A percentile compares a stretch with the other conserved stretches of the same genome.
Conservation (phyloP, 2,888 invertebrate species). For the Nemoura dubitans region DNA sequence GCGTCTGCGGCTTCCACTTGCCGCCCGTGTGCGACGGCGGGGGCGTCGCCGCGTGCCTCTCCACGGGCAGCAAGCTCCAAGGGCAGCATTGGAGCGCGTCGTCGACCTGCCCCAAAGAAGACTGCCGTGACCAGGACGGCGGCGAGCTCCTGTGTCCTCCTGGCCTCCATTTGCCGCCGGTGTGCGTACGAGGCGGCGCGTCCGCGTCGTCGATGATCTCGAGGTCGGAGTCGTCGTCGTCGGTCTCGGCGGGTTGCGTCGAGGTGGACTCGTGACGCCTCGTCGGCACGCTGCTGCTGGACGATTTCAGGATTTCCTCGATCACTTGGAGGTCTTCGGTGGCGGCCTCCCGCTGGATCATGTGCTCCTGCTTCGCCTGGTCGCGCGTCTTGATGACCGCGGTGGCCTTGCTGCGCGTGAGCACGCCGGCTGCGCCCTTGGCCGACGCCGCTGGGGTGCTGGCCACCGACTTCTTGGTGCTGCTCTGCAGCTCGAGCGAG, state of each 20-base stretch:
- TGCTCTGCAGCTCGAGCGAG: constrained; percentile 66
- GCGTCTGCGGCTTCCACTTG: constrained; percentile 68
- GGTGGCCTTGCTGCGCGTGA: constrained; percentile 62
- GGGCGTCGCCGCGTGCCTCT: constrained; percentile 55
- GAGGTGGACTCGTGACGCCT: constrained; percentile 54
- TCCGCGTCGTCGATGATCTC: constrained; percentile 43
- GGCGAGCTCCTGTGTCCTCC: constrained; percentile 59
- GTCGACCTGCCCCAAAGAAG: constrained; percentile 40
- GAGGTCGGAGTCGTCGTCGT: constrained; percentile 59
- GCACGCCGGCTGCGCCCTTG: constrained; percentile 57
- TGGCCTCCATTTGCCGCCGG: constrained; percentile 82
- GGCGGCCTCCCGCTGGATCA: constrained; percentile 7
- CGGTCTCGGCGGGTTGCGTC: constrained; percentile 57
- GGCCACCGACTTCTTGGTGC: constrained; percentile 45
- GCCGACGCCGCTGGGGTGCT: constrained; percentile 8
- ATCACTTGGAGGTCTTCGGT: constrained; percentile 28
- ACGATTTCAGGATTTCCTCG: neutral
- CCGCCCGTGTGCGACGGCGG: constrained; percentile 68
- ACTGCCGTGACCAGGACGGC: constrained; percentile 57
- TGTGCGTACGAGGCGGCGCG: constrained; percentile 66
- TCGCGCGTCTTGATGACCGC: constrained; percentile 48
- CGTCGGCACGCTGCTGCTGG: constrained; percentile 48
- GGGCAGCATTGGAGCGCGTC: constrained; percentile 30
- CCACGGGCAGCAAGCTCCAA: constrained; percentile 46
- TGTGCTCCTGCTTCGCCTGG: neutral